phyloP scores from a whole-genome alignment of 2,888 invertebrate genomes.

The Pseudococcus longispinus region DNA sequence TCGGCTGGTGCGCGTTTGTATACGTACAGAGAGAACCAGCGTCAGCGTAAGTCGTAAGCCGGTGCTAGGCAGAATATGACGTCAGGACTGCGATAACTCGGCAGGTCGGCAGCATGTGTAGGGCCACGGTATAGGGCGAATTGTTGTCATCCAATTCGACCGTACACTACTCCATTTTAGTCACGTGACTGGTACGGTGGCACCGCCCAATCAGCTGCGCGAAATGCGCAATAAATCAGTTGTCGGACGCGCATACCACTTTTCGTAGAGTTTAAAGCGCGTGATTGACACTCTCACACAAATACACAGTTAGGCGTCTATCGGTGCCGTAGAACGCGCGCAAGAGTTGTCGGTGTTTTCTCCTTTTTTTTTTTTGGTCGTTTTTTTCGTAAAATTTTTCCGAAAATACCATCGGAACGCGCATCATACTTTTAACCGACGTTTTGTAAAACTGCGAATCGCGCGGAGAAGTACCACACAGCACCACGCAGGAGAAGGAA shows the following conservation, averaged over 20 bases:
- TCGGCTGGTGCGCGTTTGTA: no score
- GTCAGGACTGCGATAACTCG: neutral
- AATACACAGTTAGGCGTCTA: slow-evolving; percentile 56
- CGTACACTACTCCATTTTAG: slow-evolving; percentile 48
- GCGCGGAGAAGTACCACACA: slow-evolving; percentile 7
- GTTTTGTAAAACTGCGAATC: slow-evolving; percentile 48
- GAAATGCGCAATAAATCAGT: slow-evolving; percentile 49
- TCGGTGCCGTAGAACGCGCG: slow-evolving; percentile 55
- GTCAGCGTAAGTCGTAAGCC: neutral
- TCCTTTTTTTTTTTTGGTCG: neutral
- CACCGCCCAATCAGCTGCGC: slow-evolving; percentile 51
- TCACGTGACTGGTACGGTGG: slow-evolving; percentile 45
- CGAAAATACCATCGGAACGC: slow-evolving; percentile 47
- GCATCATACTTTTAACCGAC: slow-evolving; percentile 46
- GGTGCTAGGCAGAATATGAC: neutral
- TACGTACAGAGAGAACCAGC: no score
- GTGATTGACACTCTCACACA: slow-evolving; percentile 56
- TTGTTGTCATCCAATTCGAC: slow-evolving; percentile 51
- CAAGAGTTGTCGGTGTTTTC: slow-evolving; percentile 36
- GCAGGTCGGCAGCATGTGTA: neutral
- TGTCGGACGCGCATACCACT: slow-evolving; percentile 48
- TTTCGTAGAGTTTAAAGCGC: slow-evolving; percentile 34
- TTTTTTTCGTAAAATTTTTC: slow-evolving; percentile 32
- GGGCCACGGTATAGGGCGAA: slow-evolving; percentile 42
- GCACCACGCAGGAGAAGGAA: slow-evolving; percentile 4